A percentile compares a stretch with the other conserved stretches of the same genome.
Conservation (phyloP, 2,888 invertebrate genomes). For the Lithophane leautieri region DNA sequence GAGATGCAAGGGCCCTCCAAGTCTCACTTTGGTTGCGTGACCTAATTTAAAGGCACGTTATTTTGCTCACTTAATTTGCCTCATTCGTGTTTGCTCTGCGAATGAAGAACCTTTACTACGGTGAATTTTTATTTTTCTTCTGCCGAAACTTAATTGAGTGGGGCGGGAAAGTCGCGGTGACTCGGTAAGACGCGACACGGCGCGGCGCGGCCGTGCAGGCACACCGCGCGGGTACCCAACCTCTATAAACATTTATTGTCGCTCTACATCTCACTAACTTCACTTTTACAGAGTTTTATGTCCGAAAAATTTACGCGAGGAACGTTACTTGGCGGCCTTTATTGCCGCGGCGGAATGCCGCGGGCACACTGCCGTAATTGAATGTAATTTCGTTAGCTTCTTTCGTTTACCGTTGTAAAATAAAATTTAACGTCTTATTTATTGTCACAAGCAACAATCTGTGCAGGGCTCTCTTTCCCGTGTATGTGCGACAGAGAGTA, state of each 20-base stretch:
- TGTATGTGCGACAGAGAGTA: constrained; percentile 73
- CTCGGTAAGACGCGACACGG: constrained; percentile 60
- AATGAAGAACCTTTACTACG: constrained; percentile 78
- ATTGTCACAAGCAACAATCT: constrained; percentile 86
- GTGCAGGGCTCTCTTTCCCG: constrained; percentile 67
- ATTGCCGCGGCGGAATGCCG: constrained; percentile 86
- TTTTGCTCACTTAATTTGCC: constrained; percentile 89
- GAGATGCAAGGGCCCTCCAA: constrained; percentile 78
- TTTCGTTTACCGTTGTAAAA: constrained; percentile 89
- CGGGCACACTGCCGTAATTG: constrained; percentile 86
- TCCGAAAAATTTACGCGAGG: constrained; percentile 89
- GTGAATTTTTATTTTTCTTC: constrained; percentile 84
- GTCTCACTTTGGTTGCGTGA: constrained; percentile 82
- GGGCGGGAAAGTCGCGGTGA: constrained; percentile 68
- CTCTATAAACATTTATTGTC: constrained; percentile 89
- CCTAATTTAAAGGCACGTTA: constrained; percentile 86
- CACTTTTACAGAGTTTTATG: constrained; percentile 90
- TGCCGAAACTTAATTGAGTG: constrained; percentile 84
- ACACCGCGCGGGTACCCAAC: constrained; percentile 62
- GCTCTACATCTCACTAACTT: constrained; percentile 89
- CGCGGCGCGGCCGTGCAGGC: constrained; percentile 29
- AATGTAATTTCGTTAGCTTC: constrained; percentile 90
- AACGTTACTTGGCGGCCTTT: constrained; percentile 84
- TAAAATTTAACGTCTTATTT: constrained; percentile 90
- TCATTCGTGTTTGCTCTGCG: constrained; percentile 87